phyloP scores from a whole-genome alignment of 2,888 invertebrate genomes.

The Acanthoscelides obtectus region DNA sequence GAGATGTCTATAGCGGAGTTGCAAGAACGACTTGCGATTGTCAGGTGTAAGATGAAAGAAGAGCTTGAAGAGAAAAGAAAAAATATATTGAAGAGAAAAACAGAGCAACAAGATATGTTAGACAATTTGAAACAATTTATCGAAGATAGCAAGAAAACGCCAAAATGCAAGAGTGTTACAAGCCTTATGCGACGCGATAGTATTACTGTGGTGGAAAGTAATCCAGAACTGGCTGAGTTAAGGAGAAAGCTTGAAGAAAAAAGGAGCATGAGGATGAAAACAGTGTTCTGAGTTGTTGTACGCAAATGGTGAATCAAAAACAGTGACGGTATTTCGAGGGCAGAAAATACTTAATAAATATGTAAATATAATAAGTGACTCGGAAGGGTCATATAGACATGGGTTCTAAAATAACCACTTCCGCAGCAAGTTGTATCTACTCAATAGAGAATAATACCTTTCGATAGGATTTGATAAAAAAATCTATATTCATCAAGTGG shows the following conservation, averaged over 20 bases:
- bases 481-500: too few relatives aligned
- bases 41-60: constrained; percentile 52
- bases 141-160: constrained; percentile 42
- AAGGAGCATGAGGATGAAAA: constrained; percentile 38
- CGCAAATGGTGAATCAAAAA: too few relatives aligned
- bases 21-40: constrained; percentile 51
- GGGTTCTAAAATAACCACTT: too few relatives aligned
- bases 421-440: too few relatives aligned
- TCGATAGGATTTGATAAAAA: too few relatives aligned
- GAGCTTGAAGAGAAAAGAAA: constrained; percentile 52
- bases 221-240: constrained; percentile 50
- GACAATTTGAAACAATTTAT: constrained; percentile 50
- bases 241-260: constrained; percentile 52
- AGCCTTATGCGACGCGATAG: constrained; percentile 15
- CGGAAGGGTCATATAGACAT: too few relatives aligned
- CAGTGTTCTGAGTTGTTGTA: not conserved
- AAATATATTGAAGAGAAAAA: constrained; percentile 48
- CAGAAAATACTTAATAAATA: too few relatives aligned
- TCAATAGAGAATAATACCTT: too few relatives aligned
- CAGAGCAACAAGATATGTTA: constrained; percentile 48
- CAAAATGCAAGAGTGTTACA: constrained; percentile 27
- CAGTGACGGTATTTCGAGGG: too few relatives aligned
- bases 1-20: constrained; percentile 64
- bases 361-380: too few relatives aligned
- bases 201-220: constrained; percentile 29